Percentiles rank a stretch among this genome's conserved stretches.
Conservation (phyloP, 2,797 vertebrate species). For the Oceanodroma leucorhoa region DNA sequence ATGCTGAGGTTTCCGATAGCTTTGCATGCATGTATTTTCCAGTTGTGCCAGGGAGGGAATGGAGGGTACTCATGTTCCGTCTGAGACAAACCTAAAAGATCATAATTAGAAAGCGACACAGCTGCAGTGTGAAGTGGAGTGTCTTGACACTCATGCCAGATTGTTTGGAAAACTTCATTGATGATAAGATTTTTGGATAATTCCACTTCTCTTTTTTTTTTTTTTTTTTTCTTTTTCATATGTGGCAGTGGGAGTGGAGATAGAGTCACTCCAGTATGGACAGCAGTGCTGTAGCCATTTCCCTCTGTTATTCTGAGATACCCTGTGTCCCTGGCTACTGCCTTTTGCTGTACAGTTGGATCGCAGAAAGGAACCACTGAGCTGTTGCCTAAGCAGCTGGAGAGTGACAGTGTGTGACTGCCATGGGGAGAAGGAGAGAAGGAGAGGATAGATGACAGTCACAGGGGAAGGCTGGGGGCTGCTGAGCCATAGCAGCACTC, state of each 20-base stretch:
- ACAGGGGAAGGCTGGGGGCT: neutral
- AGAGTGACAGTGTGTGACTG: neutral
- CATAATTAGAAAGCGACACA: neutral
- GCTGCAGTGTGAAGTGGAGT: neutral
- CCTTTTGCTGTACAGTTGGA: neutral
- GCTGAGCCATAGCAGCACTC: neutral
- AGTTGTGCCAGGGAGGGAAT: neutral
- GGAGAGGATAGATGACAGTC: neutral
- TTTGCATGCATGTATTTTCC: neutral
- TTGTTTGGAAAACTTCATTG: neutral
- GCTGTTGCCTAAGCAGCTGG: slow-evolving; percentile 33
- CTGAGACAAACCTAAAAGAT: neutral
- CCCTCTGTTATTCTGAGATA: neutral
- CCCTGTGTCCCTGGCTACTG: neutral
- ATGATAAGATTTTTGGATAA: neutral
- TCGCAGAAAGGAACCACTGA: neutral
- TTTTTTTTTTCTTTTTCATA: neutral
- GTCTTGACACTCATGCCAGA: neutral
- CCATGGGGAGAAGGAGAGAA: neutral
- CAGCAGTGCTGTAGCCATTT: neutral
- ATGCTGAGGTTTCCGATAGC: neutral
- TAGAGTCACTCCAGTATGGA: neutral
- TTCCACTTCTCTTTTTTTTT: neutral
- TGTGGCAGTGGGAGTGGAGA: neutral
- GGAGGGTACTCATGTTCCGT: neutral